Evolutionary conservation across 2,888 invertebrate species (phyloP).

Genomic region (Apotomis capreana): DNA sequence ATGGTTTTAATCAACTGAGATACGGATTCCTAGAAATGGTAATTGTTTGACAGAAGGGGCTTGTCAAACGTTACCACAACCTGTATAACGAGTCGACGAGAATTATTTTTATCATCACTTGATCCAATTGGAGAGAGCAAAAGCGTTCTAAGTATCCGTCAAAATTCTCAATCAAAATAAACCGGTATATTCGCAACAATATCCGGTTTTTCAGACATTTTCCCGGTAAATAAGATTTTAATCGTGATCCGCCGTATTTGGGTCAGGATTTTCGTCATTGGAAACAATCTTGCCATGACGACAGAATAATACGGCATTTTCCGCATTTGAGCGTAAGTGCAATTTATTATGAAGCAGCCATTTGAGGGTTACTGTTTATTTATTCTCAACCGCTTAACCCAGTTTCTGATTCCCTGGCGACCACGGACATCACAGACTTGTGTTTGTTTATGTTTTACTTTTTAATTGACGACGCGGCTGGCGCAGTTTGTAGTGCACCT

Average conservation of each 20-base stretch:
- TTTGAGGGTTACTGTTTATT: conserved; percentile 6
- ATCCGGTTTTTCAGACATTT: conserved; percentile 3
- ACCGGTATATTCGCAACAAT: background rate
- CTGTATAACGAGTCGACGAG: background rate
- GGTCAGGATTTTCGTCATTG: conserved; percentile 9
- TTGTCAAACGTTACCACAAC: too few relatives aligned
- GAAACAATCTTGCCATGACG: conserved; percentile 9
- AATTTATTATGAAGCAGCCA: background rate
- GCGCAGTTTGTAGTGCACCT: too few relatives aligned
- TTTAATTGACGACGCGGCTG: too few relatives aligned
- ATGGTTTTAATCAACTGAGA: too few relatives aligned
- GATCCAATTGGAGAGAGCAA: background rate
- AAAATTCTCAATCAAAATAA: background rate
- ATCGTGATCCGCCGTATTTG: conserved; percentile 12
- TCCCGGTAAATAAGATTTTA: conserved; percentile 23
- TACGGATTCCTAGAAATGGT: too few relatives aligned
- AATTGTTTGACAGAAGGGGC: too few relatives aligned
- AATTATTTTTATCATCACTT: too few relatives aligned
- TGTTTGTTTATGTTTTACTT: too few relatives aligned
- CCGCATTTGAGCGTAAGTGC: background rate
- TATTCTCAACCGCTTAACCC: background rate
- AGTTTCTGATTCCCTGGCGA: too few relatives aligned
- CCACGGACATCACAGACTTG: too few relatives aligned
- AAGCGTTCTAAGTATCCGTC: background rate
- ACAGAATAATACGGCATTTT: conserved; percentile 8